Base-by-base conservation (phyloP, 2,797 vertebrate genomes). In the Gymnoscopelus braueri region DNA sequence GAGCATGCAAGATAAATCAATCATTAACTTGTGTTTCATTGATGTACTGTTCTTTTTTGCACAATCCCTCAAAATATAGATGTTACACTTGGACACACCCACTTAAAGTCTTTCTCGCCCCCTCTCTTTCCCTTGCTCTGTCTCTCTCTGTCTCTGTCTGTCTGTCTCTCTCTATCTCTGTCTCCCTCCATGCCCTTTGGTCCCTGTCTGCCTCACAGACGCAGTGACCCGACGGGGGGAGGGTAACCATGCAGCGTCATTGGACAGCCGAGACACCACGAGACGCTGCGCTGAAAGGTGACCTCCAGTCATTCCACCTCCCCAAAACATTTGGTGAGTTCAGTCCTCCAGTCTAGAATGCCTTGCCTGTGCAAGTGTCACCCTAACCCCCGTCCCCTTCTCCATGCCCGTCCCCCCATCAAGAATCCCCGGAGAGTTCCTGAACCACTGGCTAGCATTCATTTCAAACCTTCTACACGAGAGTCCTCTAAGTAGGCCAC, bases 291-390 rank as follows among this genome's bases (percentile, higher is more conserved):
- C 89, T 89, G 83, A 90, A 86, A 91, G 90, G 88, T 92, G 90
- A 92, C 90, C 85, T 90, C 88, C 82, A 84, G 83, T 82, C 71
- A 71, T 75, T 85, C 81, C 76, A 71, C 87, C 84, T 85, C 81
- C 84, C 77, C 67, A 64, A 85, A 91, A 76, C 79, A 57, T 87
- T 88, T 91, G 91, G 89, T 91, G 77, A 91, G 89, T 86, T 67
- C 71, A 75, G 69, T 70, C 65, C 62, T 60, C 77, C 44, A 74
- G 63, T 60, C 77, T 48, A 74, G 63, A 65, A 77, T 77, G 60
- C 48, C n/a, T 49, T 48, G 29, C 64, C n/a, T 71, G 71, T 60
- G 53, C 67, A 79, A 63, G 73, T 65, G 62, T 72, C 62, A 67
- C 61, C 61, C n/a, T 63, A 49, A 4, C 15, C 53, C 53, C 67